These are phyloP conservation scores for Aythya baeri DNA, from an alignment of 2,113 vertebrate species.

Conservation along the genomic window DNA sequence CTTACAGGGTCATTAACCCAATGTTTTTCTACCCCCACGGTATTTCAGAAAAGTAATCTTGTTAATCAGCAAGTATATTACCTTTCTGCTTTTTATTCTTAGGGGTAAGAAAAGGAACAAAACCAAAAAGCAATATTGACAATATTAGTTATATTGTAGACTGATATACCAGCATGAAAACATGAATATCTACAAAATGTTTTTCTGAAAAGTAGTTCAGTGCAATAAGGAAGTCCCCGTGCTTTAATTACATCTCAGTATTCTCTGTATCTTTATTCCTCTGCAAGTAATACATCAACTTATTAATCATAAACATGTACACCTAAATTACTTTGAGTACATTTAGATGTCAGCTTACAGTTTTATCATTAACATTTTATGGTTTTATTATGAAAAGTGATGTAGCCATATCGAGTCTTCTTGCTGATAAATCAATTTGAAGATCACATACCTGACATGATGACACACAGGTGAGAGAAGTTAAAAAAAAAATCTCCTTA, in stretches of 20 bases:
- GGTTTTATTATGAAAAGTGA: neutral
- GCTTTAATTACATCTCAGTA: neutral
- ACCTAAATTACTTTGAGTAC: neutral
- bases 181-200: neutral
- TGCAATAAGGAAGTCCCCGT: conserved; percentile 25
- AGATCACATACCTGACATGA: neutral
- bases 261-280: neutral
- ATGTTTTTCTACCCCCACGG: neutral
- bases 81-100: neutral
- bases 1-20: neutral
- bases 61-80: neutral
- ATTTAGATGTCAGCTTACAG: neutral
- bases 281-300: neutral
- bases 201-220: neutral
- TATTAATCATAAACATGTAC: neutral
- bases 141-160: neutral
- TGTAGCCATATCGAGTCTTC: neutral
- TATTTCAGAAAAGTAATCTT: neutral
- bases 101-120: neutral
- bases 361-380: neutral
- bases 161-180: neutral
- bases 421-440: neutral
- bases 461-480: neutral
- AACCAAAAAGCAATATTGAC: neutral
- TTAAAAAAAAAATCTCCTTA: neutral